A percentile compares a stretch with the other conserved stretches of the same genome.
Evolutionary conservation across 2,888 invertebrate species (phyloP).

Genomic region (Aphodius sticticus): DNA sequence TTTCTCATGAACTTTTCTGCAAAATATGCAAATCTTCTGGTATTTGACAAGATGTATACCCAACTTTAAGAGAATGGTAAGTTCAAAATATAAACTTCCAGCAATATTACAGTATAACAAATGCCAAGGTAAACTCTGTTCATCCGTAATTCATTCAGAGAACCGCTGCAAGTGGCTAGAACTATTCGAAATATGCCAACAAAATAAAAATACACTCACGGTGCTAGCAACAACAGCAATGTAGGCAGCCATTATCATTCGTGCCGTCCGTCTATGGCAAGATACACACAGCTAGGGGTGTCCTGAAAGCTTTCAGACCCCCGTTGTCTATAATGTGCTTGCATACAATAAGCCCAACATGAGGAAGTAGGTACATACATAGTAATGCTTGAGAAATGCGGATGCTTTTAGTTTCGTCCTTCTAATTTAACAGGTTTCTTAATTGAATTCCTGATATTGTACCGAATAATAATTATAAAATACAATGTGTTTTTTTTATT

Average conservation of each 20-base stretch:
- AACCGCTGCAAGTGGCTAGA: not conserved
- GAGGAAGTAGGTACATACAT: not conserved
- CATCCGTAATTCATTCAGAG: not conserved
- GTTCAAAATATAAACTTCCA: too few species aligned
- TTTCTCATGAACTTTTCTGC: too few species aligned
- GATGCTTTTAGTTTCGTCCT: not conserved
- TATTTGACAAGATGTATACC: too few species aligned
- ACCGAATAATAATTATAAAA: not conserved
- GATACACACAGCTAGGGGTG: not conserved
- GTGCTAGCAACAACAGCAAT: not conserved
- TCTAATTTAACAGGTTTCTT: not conserved
- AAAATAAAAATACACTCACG: not conserved
- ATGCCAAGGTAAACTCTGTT: not conserved
- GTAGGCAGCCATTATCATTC: not conserved
- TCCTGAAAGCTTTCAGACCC: not conserved
- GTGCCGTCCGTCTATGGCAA: not conserved
- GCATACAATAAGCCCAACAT: not conserved
- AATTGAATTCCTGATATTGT: too few species aligned
- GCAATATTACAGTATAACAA: not conserved
- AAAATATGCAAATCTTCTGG: too few species aligned
- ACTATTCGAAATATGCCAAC: too few species aligned
- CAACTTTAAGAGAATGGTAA: too few species aligned
- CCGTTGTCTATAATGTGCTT: constrained; percentile 4
- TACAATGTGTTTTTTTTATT: too few species aligned
- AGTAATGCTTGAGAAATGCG: not conserved